A percentile compares a stretch with the other conserved stretches of the same genome.
Evolutionary conservation across 2,888 invertebrate species (phyloP).

Genomic region (Thumatha senex): DNA sequence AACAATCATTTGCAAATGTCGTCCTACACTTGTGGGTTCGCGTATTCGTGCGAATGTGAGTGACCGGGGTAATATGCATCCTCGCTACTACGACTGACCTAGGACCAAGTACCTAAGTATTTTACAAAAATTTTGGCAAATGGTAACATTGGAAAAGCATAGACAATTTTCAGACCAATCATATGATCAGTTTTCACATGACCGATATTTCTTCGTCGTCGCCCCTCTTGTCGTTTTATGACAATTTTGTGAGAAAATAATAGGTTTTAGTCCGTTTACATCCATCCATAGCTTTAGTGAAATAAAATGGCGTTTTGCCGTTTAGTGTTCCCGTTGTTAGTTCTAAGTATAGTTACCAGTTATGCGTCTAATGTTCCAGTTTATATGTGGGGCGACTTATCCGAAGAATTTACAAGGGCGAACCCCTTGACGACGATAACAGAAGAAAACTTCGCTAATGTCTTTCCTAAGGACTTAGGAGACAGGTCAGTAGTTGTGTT

Average conservation of each 20-base stretch:
- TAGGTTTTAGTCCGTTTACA: conserved; percentile 62
- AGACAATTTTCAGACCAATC: conserved; percentile 71
- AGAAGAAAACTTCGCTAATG: conserved; percentile 56
- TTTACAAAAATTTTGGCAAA: no score
- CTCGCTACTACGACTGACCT: no score
- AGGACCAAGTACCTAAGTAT: no score
- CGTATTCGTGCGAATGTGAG: no score
- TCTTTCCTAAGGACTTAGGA: conserved; percentile 61
- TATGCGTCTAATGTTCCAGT: conserved; percentile 81
- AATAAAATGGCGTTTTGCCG: conserved; percentile 75
- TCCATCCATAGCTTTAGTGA: conserved; percentile 65
- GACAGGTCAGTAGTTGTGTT: conserved; percentile 76
- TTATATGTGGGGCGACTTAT: conserved; percentile 81
- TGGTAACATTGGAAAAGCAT: conserved; percentile 48
- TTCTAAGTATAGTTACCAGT: conserved; percentile 63
- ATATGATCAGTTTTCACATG: conserved; percentile 82
- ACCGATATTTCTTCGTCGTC: conserved; percentile 69
- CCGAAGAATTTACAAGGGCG: conserved; percentile 44
- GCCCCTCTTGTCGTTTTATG: conserved; percentile 66
- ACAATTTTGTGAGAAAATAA: conserved; percentile 61
- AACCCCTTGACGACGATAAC: conserved; percentile 61
- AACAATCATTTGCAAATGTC: no score
- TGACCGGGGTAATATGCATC: no score
- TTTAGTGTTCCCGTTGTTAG: conserved; percentile 67
- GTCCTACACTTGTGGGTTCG: no score